Evolutionary conservation across 2,888 invertebrate genomes (phyloP).

Genomic region (Chymomyza fuscimana): DNA sequence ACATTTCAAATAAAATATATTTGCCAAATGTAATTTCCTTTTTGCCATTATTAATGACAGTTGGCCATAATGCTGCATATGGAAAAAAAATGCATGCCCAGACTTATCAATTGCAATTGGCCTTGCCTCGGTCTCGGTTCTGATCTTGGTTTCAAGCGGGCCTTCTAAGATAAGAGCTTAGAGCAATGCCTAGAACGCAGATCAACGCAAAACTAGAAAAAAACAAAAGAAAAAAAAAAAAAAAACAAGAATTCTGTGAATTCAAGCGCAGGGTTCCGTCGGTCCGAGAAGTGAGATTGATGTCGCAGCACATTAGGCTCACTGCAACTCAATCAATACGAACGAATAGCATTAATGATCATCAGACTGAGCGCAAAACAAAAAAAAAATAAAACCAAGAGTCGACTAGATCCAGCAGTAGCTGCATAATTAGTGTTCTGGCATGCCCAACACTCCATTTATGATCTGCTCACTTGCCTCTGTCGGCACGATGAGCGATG

Average conservation of each 20-base stretch:
- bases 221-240: conserved; percentile 2
- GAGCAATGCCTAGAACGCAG: conserved; percentile 9
- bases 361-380: conserved; percentile 5
- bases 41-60: not conserved
- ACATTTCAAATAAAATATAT: not conserved
- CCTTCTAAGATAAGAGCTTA: not conserved
- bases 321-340: conserved; percentile 75
- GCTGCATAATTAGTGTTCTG: conserved; percentile 73
- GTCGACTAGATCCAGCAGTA: conserved; percentile 39
- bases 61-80: not conserved
- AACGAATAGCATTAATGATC: conserved; percentile 60
- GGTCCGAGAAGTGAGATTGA: conserved; percentile 62
- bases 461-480: conserved; percentile 4
- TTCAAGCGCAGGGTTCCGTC: conserved; percentile 32
- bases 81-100: not conserved
- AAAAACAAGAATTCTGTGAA: conserved; percentile 55
- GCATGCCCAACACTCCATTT: conserved; percentile 62
- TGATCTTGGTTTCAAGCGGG: conserved; percentile 17
- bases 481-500: conserved; percentile 63
- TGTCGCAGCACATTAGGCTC: conserved; percentile 77
- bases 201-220: not conserved
- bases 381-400: conserved; percentile 7
- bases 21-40: conserved; percentile 16
- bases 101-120: conserved; percentile 41
- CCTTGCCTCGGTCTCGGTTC: conserved; percentile 27